Evolutionary conservation across 1,140 invertebrate genomes (phyloP).

Genomic region (Cherax destructor): DNA sequence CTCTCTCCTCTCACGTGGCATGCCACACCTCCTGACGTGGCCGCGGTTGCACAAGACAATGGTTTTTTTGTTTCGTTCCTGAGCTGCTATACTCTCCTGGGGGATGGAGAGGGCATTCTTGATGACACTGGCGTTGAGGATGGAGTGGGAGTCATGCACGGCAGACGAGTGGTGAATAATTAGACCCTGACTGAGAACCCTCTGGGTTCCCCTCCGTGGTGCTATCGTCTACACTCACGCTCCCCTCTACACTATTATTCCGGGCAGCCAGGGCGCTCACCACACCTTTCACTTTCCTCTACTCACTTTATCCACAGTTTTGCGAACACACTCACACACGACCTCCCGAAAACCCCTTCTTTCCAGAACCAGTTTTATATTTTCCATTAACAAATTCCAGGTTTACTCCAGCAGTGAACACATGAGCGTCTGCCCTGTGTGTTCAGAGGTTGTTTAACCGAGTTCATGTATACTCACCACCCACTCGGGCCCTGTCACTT

Average conservation of each 20-base stretch:
- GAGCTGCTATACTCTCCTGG: constrained; percentile 5
- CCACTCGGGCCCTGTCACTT: neutral
- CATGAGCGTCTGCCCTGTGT: constrained; percentile 9
- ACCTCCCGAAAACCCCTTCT: neutral
- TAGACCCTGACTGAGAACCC: constrained; percentile 33
- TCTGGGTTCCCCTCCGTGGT: constrained; percentile 32
- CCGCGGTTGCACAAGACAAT: neutral
- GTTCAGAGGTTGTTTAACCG: neutral
- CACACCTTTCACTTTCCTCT: neutral
- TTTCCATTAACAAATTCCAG: constrained; percentile 49
- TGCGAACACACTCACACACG: constrained; percentile 14
- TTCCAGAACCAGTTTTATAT: neutral
- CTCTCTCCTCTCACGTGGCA: constrained; percentile 22
- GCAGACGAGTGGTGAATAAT: constrained; percentile 34
- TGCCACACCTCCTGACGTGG: neutral
- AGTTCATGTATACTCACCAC: too few species aligned
- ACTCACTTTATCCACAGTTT: constrained; percentile 5
- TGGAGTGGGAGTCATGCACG: neutral
- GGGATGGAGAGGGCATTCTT: constrained; percentile 32
- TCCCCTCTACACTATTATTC: neutral
- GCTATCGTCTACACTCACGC: constrained; percentile 33
- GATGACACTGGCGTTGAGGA: constrained; percentile 28
- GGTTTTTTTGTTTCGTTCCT: neutral
- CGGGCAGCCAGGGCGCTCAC: neutral
- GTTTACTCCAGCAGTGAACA: constrained; percentile 9